These are phyloP conservation scores for Bufo bufo DNA, from an alignment of 2,113 vertebrate genomes.

Conservation along the genomic window DNA sequence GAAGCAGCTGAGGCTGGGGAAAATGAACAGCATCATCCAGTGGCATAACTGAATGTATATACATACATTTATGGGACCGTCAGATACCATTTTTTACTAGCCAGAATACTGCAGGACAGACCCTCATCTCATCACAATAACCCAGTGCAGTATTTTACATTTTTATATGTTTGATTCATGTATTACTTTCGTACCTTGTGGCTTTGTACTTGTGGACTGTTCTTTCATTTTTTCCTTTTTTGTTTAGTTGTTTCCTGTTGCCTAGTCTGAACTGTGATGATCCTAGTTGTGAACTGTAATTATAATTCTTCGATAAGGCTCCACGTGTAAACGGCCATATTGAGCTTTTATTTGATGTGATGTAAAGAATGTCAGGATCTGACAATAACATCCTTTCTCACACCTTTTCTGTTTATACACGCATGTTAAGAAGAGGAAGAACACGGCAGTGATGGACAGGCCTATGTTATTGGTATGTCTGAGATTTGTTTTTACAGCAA, in stretches of 20 bases:
- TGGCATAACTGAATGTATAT: too few relatives aligned
- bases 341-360: not conserved
- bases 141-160: too few relatives aligned
- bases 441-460: constrained; percentile 77
- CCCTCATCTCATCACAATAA: too few relatives aligned
- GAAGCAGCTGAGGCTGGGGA: too few relatives aligned
- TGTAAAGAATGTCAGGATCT: not conserved
- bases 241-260: not conserved
- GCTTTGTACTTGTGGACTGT: too few relatives aligned
- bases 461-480: constrained; percentile 83
- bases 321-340: not conserved
- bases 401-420: constrained; percentile 3
- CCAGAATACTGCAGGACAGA: too few relatives aligned
- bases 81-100: too few relatives aligned
- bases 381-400: not conserved
- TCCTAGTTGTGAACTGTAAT: not conserved
- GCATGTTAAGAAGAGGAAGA: constrained; percentile 85
- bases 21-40: too few relatives aligned
- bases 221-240: too few relatives aligned
- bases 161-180: too few relatives aligned
- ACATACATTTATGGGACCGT: too few relatives aligned
- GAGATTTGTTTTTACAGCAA: not conserved
- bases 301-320: not conserved
- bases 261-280: not conserved
- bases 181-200: too few relatives aligned